phyloP scores from a whole-genome alignment of 2,113 vertebrate genomes.

The Terrapene triunguis region DNA sequence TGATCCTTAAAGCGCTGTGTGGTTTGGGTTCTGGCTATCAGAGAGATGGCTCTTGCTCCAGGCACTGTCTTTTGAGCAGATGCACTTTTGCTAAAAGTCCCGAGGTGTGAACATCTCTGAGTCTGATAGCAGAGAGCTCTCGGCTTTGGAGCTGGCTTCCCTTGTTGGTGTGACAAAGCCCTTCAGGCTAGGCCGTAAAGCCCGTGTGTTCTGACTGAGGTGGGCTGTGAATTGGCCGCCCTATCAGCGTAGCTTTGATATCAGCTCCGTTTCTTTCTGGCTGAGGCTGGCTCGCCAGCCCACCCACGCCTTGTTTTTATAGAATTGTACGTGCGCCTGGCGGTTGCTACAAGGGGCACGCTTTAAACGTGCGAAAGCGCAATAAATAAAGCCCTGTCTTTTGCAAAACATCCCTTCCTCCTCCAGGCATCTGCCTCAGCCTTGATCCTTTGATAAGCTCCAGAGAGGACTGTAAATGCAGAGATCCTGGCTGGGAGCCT shows the following conservation, averaged over 20 bases:
- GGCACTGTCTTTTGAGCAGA: background rate
- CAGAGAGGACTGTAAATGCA: background rate
- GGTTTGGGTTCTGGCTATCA: background rate
- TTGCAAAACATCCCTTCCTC: background rate
- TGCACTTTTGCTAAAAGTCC: background rate
- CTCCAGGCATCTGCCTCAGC: background rate
- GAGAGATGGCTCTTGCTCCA: background rate
- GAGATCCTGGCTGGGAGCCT: slow-evolving; percentile 63
- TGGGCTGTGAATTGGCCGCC: too few relatives aligned
- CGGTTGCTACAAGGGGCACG: background rate
- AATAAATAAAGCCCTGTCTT: background rate
- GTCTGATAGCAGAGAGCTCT: background rate
- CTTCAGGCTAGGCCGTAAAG: background rate
- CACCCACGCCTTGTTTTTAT: background rate
- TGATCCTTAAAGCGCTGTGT: background rate
- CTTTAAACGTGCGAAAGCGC: background rate
- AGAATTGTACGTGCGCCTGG: background rate
- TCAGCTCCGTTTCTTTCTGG: background rate
- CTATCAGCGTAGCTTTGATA: background rate
- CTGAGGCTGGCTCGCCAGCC: background rate
- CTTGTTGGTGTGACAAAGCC: background rate
- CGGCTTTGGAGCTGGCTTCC: background rate
- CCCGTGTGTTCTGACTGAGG: background rate
- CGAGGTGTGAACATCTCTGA: background rate
- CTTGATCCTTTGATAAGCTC: background rate